Conservation (phyloP, 1,140 invertebrate genomes). For the Elymnias hypermnestra region DNA sequence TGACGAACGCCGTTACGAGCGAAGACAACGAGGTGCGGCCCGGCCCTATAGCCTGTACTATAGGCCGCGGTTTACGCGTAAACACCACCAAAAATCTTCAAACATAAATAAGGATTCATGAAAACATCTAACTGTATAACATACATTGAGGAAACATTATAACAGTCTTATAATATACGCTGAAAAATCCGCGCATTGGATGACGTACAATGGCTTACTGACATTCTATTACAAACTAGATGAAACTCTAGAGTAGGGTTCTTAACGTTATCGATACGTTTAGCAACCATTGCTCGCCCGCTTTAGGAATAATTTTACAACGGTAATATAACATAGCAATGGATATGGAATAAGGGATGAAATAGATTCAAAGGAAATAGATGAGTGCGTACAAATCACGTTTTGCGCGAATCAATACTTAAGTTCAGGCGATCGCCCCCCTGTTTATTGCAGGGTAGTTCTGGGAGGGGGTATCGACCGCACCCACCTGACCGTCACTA, state of each 20-base stretch:
- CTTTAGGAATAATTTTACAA: background rate
- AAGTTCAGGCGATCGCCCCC: slow-evolving; percentile 71
- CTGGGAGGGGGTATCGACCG: slow-evolving; percentile 52
- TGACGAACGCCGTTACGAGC: slow-evolving; percentile 52
- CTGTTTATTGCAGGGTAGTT: slow-evolving; percentile 62
- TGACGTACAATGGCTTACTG: background rate
- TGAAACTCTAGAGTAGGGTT: background rate
- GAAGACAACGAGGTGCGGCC: slow-evolving; percentile 65
- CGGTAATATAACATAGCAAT: slow-evolving; percentile 7
- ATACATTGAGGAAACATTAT: no score
- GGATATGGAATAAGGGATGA: slow-evolving; percentile 2
- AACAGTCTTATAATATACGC: no score
- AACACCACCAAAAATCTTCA: slow-evolving; percentile 40
- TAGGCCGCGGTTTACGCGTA: slow-evolving; percentile 62
- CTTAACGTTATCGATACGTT: background rate
- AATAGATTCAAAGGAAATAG: slow-evolving; percentile 19
- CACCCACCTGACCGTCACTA: slow-evolving; percentile 72
- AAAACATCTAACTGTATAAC: no score
- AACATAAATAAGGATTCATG: no score
- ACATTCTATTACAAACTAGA: slow-evolving; percentile 4
- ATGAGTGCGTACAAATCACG: slow-evolving; percentile 75
- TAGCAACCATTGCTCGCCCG: slow-evolving; percentile 1
- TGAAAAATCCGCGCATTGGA: background rate
- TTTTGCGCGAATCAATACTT: slow-evolving; percentile 75
- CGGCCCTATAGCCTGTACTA: no score